Conservation (phyloP, 2,797 vertebrate species). For the Dendrocincla fuliginosa region DNA sequence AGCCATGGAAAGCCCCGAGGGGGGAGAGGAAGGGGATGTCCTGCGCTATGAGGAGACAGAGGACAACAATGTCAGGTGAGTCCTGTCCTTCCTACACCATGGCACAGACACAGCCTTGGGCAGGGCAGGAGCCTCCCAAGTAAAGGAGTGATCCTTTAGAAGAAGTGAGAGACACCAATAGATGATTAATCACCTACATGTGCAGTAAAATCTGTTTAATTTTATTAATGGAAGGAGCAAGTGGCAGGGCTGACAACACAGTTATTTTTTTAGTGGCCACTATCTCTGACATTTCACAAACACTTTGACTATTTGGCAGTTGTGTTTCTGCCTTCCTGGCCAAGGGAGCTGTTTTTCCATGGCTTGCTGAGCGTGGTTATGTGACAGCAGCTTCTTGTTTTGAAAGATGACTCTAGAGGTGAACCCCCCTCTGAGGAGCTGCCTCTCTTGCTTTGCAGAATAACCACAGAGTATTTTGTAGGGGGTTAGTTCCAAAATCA, state of each 20-base stretch:
- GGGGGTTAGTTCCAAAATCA: neutral
- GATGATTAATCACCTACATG: neutral
- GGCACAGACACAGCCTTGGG: neutral
- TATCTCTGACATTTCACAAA: neutral
- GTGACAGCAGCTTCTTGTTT: neutral
- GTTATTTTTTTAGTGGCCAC: neutral
- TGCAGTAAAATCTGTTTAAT: neutral
- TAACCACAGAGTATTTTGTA: neutral
- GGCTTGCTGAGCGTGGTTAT: neutral
- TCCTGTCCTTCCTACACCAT: neutral
- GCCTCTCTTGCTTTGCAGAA: neutral
- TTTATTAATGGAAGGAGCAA: neutral
- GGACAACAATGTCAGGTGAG: conserved; percentile 63
- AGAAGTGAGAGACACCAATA: neutral
- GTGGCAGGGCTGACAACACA: neutral
- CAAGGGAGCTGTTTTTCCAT: neutral
- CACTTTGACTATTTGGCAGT: neutral
- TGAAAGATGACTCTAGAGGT: conserved; percentile 13
- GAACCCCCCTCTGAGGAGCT: neutral
- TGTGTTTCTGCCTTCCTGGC: conserved; percentile 1
- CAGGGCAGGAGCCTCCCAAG: neutral
- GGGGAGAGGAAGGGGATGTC: conserved; percentile 48
- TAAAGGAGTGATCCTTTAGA: neutral
- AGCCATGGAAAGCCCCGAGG: conserved; percentile 48
- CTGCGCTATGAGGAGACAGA: neutral